Evolutionary conservation across 2,797 vertebrate genomes (phyloP), one percentile per base, ranked within the genome.

Genomic region (Megaceryle alcyon): DNA sequence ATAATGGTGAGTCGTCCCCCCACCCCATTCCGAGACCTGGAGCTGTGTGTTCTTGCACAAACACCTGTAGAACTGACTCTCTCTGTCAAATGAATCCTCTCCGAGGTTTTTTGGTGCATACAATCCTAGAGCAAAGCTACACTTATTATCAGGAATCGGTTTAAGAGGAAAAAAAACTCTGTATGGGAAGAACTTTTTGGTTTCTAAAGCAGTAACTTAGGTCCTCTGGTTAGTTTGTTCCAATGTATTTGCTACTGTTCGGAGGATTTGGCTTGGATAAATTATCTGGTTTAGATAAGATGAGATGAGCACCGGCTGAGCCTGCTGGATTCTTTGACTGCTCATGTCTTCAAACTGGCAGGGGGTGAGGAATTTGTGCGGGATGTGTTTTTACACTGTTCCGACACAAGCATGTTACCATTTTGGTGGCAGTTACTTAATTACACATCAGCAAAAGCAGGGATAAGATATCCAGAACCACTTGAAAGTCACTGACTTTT

Each of bases 1-100:
- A 99, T 92, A 97, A 99, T 0, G 99, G 99, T 99, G 88, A 98
- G 98, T n/a, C 35, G 46, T 61, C 28, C 19, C 1, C 2, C 57
- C 22, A 8, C 19, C 20, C 41, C 41, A 4, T 39, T 72, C n/a
- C 76, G 80, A 91, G 48, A 9, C 31, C 35, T 51, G 71, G 75
- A 80, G 79, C 51, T 91, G 19, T 37, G 23, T 84, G 9, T 51
- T 79, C 35, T 59, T 57, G 7, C 79, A 37, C 71, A 69, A 80
- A 57, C 10, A 25, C 26, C 33, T 49, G 12, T 26, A 46, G 56
- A 63, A 49, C 25, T 29, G 21, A 35, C 46, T 33, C 18, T 65
- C 23, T 37, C 51, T 73, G 9, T 37, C 10, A 82, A 85, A 61
- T 41, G 19, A 82, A 73, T 66, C 29, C 18, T 82, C 8, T 84